phyloP scores from a whole-genome alignment of 1,140 invertebrate genomes.

The Caerostris extrusa region DNA sequence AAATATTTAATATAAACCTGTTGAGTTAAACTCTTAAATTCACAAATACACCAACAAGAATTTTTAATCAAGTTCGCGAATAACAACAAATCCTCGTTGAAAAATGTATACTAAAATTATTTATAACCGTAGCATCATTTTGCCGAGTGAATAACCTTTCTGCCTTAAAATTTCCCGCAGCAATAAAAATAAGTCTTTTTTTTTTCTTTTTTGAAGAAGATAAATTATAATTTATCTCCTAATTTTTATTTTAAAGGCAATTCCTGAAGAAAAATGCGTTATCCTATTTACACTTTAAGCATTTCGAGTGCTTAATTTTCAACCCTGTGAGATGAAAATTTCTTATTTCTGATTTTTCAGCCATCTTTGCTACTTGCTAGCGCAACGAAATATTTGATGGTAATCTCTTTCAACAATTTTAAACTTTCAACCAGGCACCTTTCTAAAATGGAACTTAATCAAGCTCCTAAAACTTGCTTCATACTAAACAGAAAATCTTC shows the following conservation, averaged over 20 bases:
- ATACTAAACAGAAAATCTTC: neutral
- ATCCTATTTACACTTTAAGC: neutral
- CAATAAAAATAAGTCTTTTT: neutral
- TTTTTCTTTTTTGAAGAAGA: neutral
- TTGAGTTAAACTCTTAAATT: too few species aligned
- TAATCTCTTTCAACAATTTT: neutral
- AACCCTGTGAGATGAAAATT: neutral
- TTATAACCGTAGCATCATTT: neutral
- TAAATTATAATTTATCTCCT: too few species aligned
- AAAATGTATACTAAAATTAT: neutral
- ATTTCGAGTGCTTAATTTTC: neutral
- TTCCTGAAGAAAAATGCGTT: neutral
- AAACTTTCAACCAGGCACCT: neutral
- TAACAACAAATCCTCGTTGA: neutral
- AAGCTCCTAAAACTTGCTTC: neutral
- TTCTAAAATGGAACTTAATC: constrained; percentile 5
- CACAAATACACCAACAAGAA: neutral
- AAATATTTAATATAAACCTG: too few species aligned
- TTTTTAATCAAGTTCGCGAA: neutral
- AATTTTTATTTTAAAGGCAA: neutral
- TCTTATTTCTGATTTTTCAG: neutral
- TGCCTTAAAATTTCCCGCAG: neutral
- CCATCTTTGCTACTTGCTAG: neutral
- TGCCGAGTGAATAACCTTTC: neutral
- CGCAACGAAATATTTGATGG: neutral